These are phyloP conservation scores for Cynocephalus volans DNA, from an alignment of 2,113 vertebrate genomes.

Conservation along the genomic window DNA sequence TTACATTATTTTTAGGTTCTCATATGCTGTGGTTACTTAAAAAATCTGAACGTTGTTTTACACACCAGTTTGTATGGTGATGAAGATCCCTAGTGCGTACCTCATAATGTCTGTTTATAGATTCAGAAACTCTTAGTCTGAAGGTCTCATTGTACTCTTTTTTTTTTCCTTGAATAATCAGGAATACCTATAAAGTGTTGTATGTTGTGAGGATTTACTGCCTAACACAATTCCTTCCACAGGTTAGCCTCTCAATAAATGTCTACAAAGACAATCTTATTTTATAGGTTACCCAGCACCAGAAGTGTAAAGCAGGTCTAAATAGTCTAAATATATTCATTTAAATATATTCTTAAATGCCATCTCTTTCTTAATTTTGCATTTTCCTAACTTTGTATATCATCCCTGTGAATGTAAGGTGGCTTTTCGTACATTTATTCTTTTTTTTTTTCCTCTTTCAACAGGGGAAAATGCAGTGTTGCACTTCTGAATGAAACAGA, in stretches of 20 bases:
- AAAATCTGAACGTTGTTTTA: constrained; percentile 40
- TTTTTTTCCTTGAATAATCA: background rate
- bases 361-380: background rate
- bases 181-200: background rate
- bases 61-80: background rate
- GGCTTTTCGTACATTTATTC: background rate
- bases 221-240: background rate
- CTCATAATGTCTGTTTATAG: background rate
- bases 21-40: background rate
- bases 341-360: background rate
- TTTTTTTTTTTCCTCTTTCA: constrained; percentile 66
- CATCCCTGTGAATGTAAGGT: background rate
- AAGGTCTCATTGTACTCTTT: background rate
- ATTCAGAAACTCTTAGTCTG: constrained; percentile 14
- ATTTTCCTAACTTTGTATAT: background rate
- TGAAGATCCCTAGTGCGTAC: background rate
- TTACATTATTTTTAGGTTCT: constrained; percentile 19
- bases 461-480: constrained; percentile 98
- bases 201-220: constrained; percentile 15
- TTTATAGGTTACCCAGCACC: background rate
- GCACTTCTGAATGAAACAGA: constrained; percentile 98
- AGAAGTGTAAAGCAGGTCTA: background rate
- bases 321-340: background rate
- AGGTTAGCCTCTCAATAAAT: constrained; percentile 9
- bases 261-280: background rate